A percentile compares a stretch with the other conserved stretches of the same genome.
phyloP scores from a whole-genome alignment of 2,797 vertebrate species.

The Mus minutoides region DNA sequence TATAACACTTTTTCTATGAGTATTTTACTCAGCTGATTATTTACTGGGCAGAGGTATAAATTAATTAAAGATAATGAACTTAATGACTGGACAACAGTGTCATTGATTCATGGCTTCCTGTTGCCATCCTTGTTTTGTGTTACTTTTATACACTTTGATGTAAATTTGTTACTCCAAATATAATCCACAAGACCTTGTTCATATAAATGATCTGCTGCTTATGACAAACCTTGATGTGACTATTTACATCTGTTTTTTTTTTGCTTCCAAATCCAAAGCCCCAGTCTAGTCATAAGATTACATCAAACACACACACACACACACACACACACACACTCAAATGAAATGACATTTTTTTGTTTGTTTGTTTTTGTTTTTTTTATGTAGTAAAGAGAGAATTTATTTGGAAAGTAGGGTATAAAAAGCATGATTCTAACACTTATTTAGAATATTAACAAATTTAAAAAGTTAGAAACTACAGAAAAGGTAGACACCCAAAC shows the following conservation, averaged over 20 bases:
- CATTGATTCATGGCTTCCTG: not conserved
- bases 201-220: not conserved
- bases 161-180: conserved; percentile 29
- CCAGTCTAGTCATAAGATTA: not conserved
- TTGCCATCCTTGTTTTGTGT: not conserved
- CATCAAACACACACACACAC: not conserved
- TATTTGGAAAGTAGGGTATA: conserved; percentile 87
- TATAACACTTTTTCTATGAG: not conserved
- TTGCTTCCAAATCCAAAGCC: not conserved
- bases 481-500: conserved; percentile 78
- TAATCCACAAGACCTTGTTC: not conserved
- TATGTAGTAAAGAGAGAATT: conserved; percentile 79
- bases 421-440: conserved; percentile 83
- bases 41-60: not conserved
- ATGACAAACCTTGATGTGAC: not conserved
- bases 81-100: not conserved
- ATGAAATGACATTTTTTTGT: not conserved
- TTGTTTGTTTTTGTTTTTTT: no score
- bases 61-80: not conserved
- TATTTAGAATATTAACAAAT: conserved; percentile 83
- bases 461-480: conserved; percentile 82
- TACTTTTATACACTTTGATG: conserved; percentile 38
- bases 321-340: not conserved
- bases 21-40: not conserved
- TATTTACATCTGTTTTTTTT: not conserved